Evolutionary conservation across 2,888 invertebrate genomes (phyloP), one percentile per base, ranked within the genome.

Genomic region (Papilio demoleus): DNA sequence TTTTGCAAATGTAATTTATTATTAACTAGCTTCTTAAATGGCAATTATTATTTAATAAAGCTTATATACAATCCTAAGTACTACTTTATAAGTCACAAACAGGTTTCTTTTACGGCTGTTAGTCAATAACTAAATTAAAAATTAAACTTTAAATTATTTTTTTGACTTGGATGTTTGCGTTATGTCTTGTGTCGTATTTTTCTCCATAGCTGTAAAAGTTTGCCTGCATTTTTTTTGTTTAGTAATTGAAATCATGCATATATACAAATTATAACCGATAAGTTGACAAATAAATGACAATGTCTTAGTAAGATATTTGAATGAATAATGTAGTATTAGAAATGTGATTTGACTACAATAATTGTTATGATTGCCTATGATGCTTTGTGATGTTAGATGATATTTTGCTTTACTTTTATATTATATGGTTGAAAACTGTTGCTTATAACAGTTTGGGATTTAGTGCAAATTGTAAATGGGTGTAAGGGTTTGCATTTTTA

Each of bases 351-450:
- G 75, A 73, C 74, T 73, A 77, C 70, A 72, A 75, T 73, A 71
- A 70, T 50, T 56, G 31, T 53, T 68, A 59, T 74, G 67, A 73
- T 74, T 75, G 76, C 76, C 75, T 77, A 75, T 71, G 76, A 77
- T 76, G 79, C 75, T 79, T 81, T 87, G 88, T 88, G 88, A 87
- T 69, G 40, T 72, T 80, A 79, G 74, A 72, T 74, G 65, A 70
- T 70, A 60, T 65, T 62, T 67, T 62, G 61, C 68, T 60, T 68
- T 53, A 17, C 31, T 27, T 27, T 31, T 24, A 8, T 31, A 17
- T 56, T 56, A 50, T 12, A 50, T 50, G 31, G n/a, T 31, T 56
- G n/a, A n/a, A 56, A 31, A n/a, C 31, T 56, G 9, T 50, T 24
- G 24, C 50, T 24, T 24, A 19, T 11, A 56, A 53, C n/a, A 56